Percentiles rank a stretch among this genome's conserved stretches.
Conservation (phyloP, 2,888 invertebrate genomes). For the Thera britannica region DNA sequence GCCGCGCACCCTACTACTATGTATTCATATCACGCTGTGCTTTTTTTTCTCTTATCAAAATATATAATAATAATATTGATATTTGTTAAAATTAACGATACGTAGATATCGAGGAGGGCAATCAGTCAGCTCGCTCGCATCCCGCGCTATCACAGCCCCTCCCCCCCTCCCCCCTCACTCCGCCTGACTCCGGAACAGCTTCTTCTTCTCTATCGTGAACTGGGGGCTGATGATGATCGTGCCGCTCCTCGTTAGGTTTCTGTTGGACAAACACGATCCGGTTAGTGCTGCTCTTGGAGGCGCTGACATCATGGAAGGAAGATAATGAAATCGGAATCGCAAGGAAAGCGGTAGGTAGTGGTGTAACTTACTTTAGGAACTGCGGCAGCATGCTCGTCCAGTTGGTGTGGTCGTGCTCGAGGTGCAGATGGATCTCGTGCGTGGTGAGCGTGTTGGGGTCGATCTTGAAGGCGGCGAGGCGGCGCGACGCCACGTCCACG, state of each 20-base stretch:
- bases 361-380: conserved; percentile 91
- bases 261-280: conserved; percentile 62
- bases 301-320: background rate
- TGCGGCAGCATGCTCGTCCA: conserved; percentile 95
- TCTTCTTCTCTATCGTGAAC: conserved; percentile 95
- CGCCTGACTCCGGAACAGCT: conserved; percentile 92
- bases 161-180: conserved; percentile 70
- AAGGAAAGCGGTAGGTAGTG: background rate
- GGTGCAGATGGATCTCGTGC: conserved; percentile 94
- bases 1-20: conserved; percentile 77
- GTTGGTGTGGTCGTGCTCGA: conserved; percentile 93
- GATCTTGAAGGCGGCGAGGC: conserved; percentile 92
- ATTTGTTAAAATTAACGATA: conserved; percentile 83
- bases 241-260: conserved; percentile 93
- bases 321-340: background rate
- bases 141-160: conserved; percentile 61
- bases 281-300: conserved; percentile 43
- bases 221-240: conserved; percentile 95
- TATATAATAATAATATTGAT: conserved; percentile 84
- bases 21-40: conserved; percentile 85
- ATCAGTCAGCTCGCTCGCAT: conserved; percentile 78
- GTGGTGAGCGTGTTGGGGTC: conserved; percentile 95
- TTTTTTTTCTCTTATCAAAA: conserved; percentile 83
- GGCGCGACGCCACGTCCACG: conserved; percentile 91
- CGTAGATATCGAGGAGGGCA: conserved; percentile 82